phyloP scores from a whole-genome alignment of 2,888 invertebrate genomes.

The Cataglyphis cursor region DNA sequence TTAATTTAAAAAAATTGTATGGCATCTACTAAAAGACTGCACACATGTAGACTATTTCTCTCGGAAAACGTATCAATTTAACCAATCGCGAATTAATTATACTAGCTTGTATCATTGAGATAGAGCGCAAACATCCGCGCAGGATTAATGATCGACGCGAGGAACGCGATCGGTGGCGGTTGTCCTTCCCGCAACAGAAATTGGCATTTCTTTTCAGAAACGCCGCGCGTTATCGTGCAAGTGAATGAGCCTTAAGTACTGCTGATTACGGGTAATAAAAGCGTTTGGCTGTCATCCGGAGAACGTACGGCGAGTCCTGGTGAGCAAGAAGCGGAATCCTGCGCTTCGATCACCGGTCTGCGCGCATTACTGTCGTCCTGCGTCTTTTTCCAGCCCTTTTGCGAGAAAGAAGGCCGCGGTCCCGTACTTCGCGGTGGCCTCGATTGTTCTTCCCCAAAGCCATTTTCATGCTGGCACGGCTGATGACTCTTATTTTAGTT shows the following conservation, averaged over 20 bases:
- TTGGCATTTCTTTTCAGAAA: conserved; percentile 83
- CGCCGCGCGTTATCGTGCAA: conserved; percentile 83
- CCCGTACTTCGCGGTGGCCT: conserved; percentile 69
- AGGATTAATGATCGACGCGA: conserved; percentile 5
- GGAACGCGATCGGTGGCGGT: background rate
- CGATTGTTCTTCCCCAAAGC: conserved; percentile 78
- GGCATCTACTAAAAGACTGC: background rate
- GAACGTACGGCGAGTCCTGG: conserved; percentile 80
- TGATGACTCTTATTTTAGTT: conserved; percentile 63
- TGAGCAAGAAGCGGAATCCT: conserved; percentile 73
- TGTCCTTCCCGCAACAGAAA: conserved; percentile 24
- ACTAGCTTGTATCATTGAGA: background rate
- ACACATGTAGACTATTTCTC: background rate
- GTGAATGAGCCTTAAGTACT: conserved; percentile 78
- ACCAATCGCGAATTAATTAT: background rate
- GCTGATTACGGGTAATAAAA: conserved; percentile 85
- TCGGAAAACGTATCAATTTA: background rate
- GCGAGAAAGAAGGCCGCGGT: conserved; percentile 29
- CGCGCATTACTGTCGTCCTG: conserved; percentile 60
- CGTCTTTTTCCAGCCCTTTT: conserved; percentile 67
- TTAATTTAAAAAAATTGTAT: background rate
- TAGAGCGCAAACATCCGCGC: background rate
- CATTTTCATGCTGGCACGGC: conserved; percentile 80
- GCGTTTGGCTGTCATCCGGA: conserved; percentile 82
- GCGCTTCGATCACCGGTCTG: conserved; percentile 57